These are phyloP conservation scores for Baronia brevicornis DNA, from an alignment of 2,888 invertebrate species.

Conservation along the genomic window DNA sequence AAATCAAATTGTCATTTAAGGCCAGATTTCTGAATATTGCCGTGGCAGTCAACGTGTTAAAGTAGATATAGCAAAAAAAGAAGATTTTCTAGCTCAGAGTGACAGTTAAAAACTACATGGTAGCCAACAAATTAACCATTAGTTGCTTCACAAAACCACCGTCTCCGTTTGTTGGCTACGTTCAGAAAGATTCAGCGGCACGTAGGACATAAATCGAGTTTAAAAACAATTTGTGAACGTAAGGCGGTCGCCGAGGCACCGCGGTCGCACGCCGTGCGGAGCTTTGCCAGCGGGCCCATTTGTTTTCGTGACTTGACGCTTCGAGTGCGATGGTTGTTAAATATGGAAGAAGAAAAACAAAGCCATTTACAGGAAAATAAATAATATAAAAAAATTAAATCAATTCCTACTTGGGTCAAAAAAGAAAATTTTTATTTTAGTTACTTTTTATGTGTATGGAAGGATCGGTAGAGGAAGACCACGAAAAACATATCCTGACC, in stretches of 20 bases:
- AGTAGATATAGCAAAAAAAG: too few relatives aligned
- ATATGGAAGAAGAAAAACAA: neutral
- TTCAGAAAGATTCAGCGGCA: slow-evolving; percentile 11
- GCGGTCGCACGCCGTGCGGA: slow-evolving; percentile 8
- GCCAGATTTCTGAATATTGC: too few relatives aligned
- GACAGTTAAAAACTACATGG: too few relatives aligned
- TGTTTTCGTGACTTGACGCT: slow-evolving; percentile 12
- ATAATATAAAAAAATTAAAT: neutral
- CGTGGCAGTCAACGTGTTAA: too few relatives aligned
- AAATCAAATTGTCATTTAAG: too few relatives aligned
- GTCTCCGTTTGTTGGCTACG: slow-evolving; percentile 6
- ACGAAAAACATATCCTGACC: too few relatives aligned
- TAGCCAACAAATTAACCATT: too few relatives aligned
- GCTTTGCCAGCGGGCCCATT: slow-evolving; percentile 1
- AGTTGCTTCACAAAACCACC: slow-evolving; percentile 2
- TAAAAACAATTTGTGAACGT: slow-evolving; percentile 12
- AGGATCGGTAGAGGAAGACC: too few relatives aligned
- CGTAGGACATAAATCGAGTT: slow-evolving; percentile 16
- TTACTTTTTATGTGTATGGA: too few relatives aligned
- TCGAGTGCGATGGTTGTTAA: neutral
- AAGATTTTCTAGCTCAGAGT: too few relatives aligned
- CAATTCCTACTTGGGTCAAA: neutral
- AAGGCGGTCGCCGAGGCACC: slow-evolving; percentile 3
- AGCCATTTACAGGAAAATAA: neutral
- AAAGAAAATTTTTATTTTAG: too few relatives aligned